A percentile compares a stretch with the other conserved stretches of the same genome.
These are phyloP conservation scores for Tamandua tetradactyla DNA, from an alignment of 2,797 vertebrate genomes.

Conservation along the genomic window DNA sequence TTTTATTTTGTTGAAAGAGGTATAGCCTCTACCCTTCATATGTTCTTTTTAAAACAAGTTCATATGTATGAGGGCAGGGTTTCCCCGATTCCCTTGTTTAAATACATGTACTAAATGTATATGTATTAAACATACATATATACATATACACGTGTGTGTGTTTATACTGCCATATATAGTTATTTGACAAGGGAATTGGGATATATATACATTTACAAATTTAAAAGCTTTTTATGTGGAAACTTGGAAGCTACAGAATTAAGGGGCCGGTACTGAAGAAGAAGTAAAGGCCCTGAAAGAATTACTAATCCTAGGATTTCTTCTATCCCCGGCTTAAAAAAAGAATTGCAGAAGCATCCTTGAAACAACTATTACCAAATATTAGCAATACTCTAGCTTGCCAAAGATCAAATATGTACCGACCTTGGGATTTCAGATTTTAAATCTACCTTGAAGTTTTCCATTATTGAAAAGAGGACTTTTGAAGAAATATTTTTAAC, in stretches of 20 bases:
- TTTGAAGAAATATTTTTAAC: slow-evolving; percentile 32
- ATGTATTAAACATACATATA: background rate
- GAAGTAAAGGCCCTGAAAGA: background rate
- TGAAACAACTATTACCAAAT: background rate
- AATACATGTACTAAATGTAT: background rate
- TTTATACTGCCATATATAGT: background rate
- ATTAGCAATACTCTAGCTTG: background rate
- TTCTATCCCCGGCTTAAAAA: background rate
- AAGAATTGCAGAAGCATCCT: background rate
- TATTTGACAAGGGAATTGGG: background rate
- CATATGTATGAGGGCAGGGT: background rate
- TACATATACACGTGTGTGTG: background rate
- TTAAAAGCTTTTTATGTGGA: background rate
- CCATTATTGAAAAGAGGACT: background rate
- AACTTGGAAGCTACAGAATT: background rate
- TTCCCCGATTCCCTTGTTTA: background rate
- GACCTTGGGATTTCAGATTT: background rate
- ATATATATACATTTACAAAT: background rate
- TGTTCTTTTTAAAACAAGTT: background rate
- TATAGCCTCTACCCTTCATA: background rate
- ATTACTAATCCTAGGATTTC: background rate
- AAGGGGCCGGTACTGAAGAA: background rate
- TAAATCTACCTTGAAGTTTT: background rate
- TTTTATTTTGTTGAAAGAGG: background rate
- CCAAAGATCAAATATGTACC: background rate